Conservation (phyloP, 2,113 vertebrate genomes). For the Gasterosteus nipponicus region DNA sequence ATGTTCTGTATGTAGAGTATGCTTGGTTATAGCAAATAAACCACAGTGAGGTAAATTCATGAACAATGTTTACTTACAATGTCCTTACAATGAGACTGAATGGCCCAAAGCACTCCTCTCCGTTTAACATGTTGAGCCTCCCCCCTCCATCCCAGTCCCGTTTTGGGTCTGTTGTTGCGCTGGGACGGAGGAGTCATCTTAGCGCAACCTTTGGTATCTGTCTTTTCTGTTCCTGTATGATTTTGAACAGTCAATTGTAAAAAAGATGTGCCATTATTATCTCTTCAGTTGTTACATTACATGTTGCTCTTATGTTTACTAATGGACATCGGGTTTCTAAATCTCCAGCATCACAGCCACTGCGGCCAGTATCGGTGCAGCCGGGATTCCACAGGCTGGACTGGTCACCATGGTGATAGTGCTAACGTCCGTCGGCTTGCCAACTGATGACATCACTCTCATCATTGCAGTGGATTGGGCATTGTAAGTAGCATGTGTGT, state of each 20-base stretch:
- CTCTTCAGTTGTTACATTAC: not conserved
- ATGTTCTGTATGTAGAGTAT: not conserved
- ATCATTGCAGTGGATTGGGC: conserved; percentile 98
- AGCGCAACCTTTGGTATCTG: not conserved
- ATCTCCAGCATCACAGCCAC: conserved; percentile 92
- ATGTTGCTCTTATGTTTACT: not conserved
- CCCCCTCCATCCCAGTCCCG: not conserved
- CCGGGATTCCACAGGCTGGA: conserved; percentile 95
- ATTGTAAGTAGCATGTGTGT: conserved; percentile 84
- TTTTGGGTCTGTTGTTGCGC: not conserved
- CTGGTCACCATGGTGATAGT: conserved; percentile 99
- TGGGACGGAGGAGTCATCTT: not conserved
- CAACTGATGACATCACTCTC: conserved; percentile 95
- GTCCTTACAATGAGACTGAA: not conserved
- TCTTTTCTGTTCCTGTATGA: not conserved
- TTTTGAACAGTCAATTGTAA: not conserved
- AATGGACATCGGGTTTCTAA: not conserved
- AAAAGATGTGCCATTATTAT: not conserved
- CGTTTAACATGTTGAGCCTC: not conserved
- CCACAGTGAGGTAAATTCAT: not conserved
- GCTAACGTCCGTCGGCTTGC: conserved; percentile 95
- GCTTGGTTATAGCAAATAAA: not conserved
- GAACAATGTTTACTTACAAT: not conserved
- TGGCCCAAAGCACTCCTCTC: not conserved
- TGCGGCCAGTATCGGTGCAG: conserved; percentile 96